phyloP scores from a whole-genome alignment of 2,797 vertebrate genomes.

The Sylvia borin region DNA sequence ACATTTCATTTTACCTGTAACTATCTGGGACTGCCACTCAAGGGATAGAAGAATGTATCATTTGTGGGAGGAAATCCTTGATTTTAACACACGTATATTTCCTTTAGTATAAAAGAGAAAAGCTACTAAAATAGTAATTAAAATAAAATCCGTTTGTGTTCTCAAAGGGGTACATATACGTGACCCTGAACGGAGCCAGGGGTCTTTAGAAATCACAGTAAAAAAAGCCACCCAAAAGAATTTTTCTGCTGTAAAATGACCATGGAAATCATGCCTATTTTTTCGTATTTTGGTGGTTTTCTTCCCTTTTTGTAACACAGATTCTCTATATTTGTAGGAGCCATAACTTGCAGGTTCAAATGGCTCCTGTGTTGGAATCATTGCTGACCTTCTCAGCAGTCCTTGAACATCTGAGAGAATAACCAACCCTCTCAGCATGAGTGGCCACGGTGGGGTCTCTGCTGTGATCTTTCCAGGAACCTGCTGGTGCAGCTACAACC shows the following conservation, averaged over 20 bases:
- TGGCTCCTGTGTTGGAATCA: background rate
- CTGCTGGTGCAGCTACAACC: background rate
- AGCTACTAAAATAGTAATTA: background rate
- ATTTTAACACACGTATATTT: background rate
- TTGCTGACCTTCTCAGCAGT: background rate
- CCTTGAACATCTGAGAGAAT: background rate
- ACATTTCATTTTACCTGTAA: background rate
- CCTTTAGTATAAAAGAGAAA: background rate
- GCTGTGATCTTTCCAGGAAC: background rate
- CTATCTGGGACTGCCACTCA: background rate
- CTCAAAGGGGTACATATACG: background rate
- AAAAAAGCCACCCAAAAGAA: background rate
- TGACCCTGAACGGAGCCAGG: background rate
- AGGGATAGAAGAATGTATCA: fast-evolving
- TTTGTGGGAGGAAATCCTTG: background rate
- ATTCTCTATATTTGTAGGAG: background rate
- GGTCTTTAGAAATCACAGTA: background rate
- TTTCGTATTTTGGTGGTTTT: background rate
- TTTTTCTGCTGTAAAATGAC: background rate
- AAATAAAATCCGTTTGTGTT: background rate
- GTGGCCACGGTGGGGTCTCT: background rate
- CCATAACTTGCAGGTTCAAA: background rate
- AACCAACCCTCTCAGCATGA: background rate
- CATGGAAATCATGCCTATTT: background rate
- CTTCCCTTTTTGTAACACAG: background rate